These are phyloP conservation scores for Platycercus adscitus DNA, from an alignment of 2,113 vertebrate genomes.

Conservation along the genomic window DNA sequence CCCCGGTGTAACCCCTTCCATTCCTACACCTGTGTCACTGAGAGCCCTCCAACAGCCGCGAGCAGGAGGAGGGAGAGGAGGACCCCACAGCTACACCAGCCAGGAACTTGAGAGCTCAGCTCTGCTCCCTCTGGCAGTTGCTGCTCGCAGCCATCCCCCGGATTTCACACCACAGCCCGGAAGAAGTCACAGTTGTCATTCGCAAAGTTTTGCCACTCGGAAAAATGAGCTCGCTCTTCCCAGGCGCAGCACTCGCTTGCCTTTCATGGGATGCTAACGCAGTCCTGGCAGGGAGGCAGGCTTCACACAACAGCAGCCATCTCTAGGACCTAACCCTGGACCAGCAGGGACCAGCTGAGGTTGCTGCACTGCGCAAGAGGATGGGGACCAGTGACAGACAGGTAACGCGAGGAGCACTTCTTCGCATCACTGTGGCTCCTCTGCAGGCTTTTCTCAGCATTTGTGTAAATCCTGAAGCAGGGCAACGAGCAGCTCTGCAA, in stretches of 20 bases:
- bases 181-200: slow-evolving; percentile 46
- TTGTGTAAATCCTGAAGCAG: rapidly evolving
- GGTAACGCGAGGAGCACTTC: rapidly evolving
- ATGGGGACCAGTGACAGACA: rapidly evolving
- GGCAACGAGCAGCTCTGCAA: neutral
- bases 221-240: slow-evolving; percentile 16
- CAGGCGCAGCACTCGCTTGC: neutral
- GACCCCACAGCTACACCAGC: neutral
- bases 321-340: neutral
- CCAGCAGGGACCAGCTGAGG: neutral
- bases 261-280: rapidly evolving
- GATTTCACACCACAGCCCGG: neutral
- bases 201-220: neutral
- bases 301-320: neutral
- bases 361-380: neutral
- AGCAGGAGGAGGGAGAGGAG: neutral
- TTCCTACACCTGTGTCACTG: neutral
- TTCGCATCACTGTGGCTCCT: neutral
- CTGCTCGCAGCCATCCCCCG: slow-evolving; percentile 25
- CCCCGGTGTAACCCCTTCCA: neutral
- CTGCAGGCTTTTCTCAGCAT: neutral
- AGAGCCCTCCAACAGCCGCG: neutral
- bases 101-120: neutral
- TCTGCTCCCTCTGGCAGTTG: slow-evolving; percentile 22
- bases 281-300: neutral